These are phyloP conservation scores for Manis javanica DNA, from an alignment of 2,797 vertebrate species.

Conservation along the genomic window DNA sequence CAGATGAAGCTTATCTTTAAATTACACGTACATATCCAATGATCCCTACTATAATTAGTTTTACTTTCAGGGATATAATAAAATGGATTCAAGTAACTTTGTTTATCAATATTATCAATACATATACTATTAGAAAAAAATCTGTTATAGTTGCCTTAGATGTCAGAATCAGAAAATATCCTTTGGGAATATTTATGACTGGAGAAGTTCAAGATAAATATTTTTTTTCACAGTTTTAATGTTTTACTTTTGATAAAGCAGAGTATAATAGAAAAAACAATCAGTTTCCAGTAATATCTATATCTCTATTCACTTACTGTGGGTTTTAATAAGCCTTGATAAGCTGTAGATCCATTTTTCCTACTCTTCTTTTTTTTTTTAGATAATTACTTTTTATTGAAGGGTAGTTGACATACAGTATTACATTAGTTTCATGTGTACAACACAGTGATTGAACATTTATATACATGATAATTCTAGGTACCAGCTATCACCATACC, in stretches of 20 bases:
- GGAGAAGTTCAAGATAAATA: not conserved
- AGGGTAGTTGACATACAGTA: too few species aligned
- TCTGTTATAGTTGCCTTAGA: not conserved
- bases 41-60: not conserved
- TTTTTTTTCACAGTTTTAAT: conserved; percentile 73
- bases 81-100: not conserved
- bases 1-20: not conserved
- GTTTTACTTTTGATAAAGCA: conserved; percentile 81
- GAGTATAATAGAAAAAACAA: conserved; percentile 78
- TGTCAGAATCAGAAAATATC: not conserved
- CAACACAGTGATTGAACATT: too few species aligned
- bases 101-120: not conserved
- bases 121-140: not conserved
- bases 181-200: not conserved
- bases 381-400: too few species aligned
- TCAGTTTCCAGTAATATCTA: conserved; percentile 79
- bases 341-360: not conserved
- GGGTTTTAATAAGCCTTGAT: not conserved
- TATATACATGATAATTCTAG: too few species aligned
- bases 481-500: too few species aligned
- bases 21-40: not conserved
- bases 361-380: too few species aligned
- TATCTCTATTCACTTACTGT: conserved; percentile 71
- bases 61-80: conserved; percentile 28
- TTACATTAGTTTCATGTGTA: too few species aligned